Conservation (phyloP, 35 echinoderm and acorn worm genomes). For the Chiridota heheva region DNA sequence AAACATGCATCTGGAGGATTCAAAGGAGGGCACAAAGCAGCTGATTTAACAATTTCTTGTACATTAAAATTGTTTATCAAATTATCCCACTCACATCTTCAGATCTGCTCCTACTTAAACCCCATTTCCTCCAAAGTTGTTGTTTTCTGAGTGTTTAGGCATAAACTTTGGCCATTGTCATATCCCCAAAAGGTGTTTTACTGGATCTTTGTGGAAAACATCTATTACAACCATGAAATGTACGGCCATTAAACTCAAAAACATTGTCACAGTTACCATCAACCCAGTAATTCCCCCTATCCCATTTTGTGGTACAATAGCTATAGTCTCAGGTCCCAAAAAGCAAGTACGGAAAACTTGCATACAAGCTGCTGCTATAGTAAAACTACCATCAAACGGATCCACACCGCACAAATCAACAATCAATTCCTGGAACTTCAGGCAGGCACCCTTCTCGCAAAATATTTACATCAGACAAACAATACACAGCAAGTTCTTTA, state of each 20-base stretch:
- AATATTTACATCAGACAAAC: too few relatives aligned
- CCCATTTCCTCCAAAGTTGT: neutral
- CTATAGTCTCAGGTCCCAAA: conserved; percentile 21
- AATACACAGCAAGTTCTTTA: too few relatives aligned
- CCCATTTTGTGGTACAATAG: neutral
- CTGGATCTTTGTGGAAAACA: conserved; percentile 33
- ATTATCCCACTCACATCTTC: conserved; percentile 1
- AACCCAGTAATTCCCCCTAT: conserved; percentile 10
- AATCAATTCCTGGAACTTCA: too few relatives aligned
- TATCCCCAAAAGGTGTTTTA: conserved; percentile 3
- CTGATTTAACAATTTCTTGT: too few relatives aligned
- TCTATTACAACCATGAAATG: conserved; percentile 2
- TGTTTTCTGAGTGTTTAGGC: neutral
- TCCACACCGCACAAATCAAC: too few relatives aligned
- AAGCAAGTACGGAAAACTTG: conserved; percentile 41
- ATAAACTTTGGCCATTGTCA: conserved; percentile 2
- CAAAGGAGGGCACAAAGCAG: too few relatives aligned
- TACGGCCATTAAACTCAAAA: conserved; percentile 18
- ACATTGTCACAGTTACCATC: conserved; percentile 15
- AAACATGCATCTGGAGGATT: conserved; percentile 62
- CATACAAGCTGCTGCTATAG: conserved; percentile 42
- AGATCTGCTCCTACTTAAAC: neutral
- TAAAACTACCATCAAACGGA: conserved; percentile 55
- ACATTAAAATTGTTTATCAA: too few relatives aligned
- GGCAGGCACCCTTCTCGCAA: too few relatives aligned